A percentile compares a stretch with the other conserved stretches of the same genome.
These are phyloP conservation scores for Diarsia mendica DNA, from an alignment of 2,888 invertebrate genomes.

Conservation along the genomic window DNA sequence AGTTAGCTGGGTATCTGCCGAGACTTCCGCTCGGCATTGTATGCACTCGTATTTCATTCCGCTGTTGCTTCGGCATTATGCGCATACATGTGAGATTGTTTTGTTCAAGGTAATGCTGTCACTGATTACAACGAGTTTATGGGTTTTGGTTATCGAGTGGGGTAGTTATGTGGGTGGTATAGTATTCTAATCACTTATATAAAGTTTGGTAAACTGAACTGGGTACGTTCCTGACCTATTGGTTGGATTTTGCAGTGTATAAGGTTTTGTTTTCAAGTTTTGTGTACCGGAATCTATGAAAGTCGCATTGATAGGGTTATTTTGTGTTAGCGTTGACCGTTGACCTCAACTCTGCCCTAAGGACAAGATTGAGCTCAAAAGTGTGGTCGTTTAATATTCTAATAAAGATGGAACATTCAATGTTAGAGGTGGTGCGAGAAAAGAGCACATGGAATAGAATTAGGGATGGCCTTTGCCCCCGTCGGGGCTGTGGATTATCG, in stretches of 20 bases:
- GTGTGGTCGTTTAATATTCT: too few relatives aligned
- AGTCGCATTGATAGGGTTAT: neutral
- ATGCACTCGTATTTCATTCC: constrained; percentile 55
- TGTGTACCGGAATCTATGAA: neutral
- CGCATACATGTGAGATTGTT: constrained; percentile 43
- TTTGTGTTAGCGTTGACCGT: neutral
- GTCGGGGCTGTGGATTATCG: too few relatives aligned
- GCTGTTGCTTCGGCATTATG: constrained; percentile 59
- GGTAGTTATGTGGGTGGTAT: neutral
- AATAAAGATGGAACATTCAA: too few relatives aligned
- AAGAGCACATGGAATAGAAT: too few relatives aligned
- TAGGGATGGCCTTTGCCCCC: too few relatives aligned
- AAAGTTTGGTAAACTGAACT: neutral
- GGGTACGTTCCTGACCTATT: too few relatives aligned
- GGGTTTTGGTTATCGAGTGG: neutral
- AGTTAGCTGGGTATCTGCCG: constrained; percentile 68
- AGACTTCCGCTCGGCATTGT: constrained; percentile 72
- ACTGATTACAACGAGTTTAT: constrained; percentile 30
- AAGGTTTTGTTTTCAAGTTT: neutral
- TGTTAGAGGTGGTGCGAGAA: too few relatives aligned
- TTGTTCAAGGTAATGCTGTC: constrained; percentile 27
- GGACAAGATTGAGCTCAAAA: too few relatives aligned
- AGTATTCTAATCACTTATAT: neutral
- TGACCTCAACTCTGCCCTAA: too few relatives aligned
- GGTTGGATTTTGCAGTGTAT: too few relatives aligned